Evolutionary conservation across 2,797 vertebrate genomes (phyloP).

Genomic region (Gallinago solitaria): DNA sequence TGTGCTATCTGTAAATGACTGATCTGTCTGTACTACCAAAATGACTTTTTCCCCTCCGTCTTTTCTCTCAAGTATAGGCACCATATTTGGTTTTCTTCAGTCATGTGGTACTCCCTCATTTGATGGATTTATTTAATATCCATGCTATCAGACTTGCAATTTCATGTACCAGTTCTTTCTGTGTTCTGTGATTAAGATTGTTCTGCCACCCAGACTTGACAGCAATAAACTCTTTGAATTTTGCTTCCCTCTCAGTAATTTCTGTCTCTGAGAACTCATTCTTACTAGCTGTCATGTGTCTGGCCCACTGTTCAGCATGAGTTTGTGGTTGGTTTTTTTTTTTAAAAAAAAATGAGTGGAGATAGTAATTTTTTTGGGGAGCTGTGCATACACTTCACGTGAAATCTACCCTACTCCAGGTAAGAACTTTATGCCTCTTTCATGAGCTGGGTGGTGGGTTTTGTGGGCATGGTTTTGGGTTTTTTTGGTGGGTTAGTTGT

Average conservation of each 20-base stretch:
- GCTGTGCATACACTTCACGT: not conserved
- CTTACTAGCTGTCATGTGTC: conserved; percentile 13
- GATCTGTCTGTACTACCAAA: conserved; percentile 3
- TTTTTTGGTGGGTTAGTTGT: not conserved
- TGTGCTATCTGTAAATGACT: conserved; percentile 3
- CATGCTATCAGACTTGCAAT: conserved; percentile 53
- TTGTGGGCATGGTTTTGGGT: too few relatives aligned
- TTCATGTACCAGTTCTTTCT: conserved; percentile 22
- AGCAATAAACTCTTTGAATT: conserved; percentile 44
- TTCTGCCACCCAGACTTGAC: conserved; percentile 30
- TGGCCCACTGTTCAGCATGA: not conserved
- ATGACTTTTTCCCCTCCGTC: not conserved
- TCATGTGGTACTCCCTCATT: not conserved
- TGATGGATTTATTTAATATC: conserved; percentile 72
- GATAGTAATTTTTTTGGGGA: not conserved
- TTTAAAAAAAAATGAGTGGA: not conserved
- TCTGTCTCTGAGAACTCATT: conserved; percentile 1
- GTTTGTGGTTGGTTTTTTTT: not conserved
- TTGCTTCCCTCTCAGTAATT: conserved; percentile 43
- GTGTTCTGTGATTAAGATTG: conserved; percentile 44
- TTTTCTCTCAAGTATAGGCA: not conserved
- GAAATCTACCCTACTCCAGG: not conserved
- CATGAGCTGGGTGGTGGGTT: not conserved
- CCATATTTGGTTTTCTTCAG: conserved; percentile 31
- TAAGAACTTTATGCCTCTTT: not conserved